Conservation (phyloP, 1,140 invertebrate genomes). For the Drosophila rufa region DNA sequence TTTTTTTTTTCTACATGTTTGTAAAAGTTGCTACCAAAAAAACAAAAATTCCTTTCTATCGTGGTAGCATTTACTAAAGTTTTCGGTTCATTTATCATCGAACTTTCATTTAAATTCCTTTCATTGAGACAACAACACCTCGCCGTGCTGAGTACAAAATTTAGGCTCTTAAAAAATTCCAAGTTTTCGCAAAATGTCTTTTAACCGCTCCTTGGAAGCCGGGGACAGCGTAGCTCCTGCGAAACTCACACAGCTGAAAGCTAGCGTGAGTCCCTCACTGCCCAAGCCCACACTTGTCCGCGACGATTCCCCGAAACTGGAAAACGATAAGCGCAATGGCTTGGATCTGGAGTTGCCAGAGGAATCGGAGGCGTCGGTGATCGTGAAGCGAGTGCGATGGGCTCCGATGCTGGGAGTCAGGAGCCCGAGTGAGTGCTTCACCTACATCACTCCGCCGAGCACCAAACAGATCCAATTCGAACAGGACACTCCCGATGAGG, state of each 20-base stretch:
- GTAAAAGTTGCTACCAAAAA: no score
- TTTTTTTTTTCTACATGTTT: no score
- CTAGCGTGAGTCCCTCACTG: conserved; percentile 22
- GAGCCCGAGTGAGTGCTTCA: conserved; percentile 16
- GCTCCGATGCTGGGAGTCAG: not conserved
- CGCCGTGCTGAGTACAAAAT: not conserved
- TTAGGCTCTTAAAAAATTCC: not conserved
- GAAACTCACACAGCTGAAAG: conserved; percentile 12
- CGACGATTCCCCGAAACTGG: not conserved
- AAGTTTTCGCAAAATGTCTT: conserved; percentile 1
- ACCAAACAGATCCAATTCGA: conserved; percentile 19
- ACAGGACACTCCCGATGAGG: conserved; percentile 9
- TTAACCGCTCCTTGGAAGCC: not conserved
- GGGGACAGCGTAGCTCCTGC: no score
- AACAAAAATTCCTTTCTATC: not conserved
- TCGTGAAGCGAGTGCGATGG: conserved; percentile 33
- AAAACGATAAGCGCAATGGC: conserved; percentile 40
- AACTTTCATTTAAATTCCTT: not conserved
- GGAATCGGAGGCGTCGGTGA: not conserved
- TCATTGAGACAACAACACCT: not conserved
- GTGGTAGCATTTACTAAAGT: not conserved
- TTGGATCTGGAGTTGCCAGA: conserved; percentile 15
- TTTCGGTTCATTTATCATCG: not conserved
- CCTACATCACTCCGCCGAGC: conserved; percentile 7
- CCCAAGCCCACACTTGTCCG: conserved; percentile 1